Conservation (phyloP, 2,888 invertebrate genomes). For the Philopedon plagiatum region DNA sequence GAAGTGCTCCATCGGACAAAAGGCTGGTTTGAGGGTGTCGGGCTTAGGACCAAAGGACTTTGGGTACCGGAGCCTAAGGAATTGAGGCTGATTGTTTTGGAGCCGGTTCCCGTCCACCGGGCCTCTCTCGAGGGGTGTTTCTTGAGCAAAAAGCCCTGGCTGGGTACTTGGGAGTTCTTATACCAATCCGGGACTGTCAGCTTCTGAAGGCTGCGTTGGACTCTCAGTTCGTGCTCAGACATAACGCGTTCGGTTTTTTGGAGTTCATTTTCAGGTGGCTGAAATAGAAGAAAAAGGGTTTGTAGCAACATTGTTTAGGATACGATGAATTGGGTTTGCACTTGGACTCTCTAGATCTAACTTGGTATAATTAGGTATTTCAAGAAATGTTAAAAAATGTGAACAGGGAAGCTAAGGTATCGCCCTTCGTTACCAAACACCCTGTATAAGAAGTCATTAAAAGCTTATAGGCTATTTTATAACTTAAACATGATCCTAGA, state of each 20-base stretch:
- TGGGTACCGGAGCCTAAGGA: constrained; percentile 74
- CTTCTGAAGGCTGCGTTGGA: constrained; percentile 93
- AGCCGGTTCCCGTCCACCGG: constrained; percentile 70
- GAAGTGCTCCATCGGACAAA: constrained; percentile 83
- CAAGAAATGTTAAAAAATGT: no score
- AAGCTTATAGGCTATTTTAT: no score
- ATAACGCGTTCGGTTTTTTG: constrained; percentile 90
- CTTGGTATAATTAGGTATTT: no score
- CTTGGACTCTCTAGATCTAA: no score
- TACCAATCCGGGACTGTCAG: constrained; percentile 97
- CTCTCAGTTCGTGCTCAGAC: constrained; percentile 94
- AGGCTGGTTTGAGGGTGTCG: constrained; percentile 65
- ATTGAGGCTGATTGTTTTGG: constrained; percentile 89
- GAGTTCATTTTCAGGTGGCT: constrained; percentile 96
- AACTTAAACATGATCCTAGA: no score
- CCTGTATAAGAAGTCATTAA: no score
- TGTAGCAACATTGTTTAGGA: no score
- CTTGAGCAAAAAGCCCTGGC: constrained; percentile 86
- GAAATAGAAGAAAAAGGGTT: constrained; percentile 64
- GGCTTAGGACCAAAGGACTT: constrained; percentile 66
- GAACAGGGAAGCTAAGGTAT: no score
- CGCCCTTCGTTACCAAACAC: no score
- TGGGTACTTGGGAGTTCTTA: constrained; percentile 79
- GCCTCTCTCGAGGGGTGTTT: constrained; percentile 72
- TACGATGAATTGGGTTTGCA: no score